Evolutionary conservation across 2,888 invertebrate genomes (phyloP).

Genomic region (Seira ritae): DNA sequence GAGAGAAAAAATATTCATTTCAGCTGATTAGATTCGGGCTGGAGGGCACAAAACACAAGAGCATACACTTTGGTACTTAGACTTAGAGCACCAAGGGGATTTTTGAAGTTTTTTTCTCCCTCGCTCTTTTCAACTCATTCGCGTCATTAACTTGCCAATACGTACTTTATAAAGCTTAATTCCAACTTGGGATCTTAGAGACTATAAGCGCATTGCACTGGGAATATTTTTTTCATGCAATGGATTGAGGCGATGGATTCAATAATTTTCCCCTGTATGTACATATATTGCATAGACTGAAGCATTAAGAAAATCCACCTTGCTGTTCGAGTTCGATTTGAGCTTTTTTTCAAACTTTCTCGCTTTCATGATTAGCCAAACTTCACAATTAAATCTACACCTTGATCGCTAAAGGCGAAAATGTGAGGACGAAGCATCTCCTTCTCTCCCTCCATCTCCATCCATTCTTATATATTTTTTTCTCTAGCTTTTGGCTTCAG

Average conservation of each 20-base stretch:
- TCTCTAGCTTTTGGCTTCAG: conserved; percentile 29
- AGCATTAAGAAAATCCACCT: conserved; percentile 13
- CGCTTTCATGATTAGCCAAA: conserved; percentile 54
- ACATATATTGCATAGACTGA: not conserved
- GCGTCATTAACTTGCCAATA: conserved; percentile 60
- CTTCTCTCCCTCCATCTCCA: conserved; percentile 21
- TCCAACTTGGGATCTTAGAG: conserved; percentile 31
- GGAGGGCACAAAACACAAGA: conserved; percentile 65
- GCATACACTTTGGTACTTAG: too few relatives aligned
- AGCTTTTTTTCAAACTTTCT: conserved; percentile 19
- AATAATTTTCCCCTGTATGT: conserved; percentile 28
- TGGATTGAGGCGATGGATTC: conserved; percentile 60
- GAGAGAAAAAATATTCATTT: conserved; percentile 69
- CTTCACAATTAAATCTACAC: conserved; percentile 65
- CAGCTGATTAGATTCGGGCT: conserved; percentile 72
- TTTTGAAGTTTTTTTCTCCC: conserved; percentile 37
- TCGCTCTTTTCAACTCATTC: conserved; percentile 41
- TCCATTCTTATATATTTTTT: conserved; percentile 22
- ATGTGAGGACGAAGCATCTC: not conserved
- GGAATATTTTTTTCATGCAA: conserved; percentile 25
- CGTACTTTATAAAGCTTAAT: conserved; percentile 45
- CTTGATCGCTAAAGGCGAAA: conserved; percentile 49
- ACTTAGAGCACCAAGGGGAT: conserved; percentile 38
- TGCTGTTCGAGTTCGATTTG: conserved; percentile 40
- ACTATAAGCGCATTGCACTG: conserved; percentile 21